Base-by-base conservation (phyloP, 2,113 vertebrate species). In the Nibea coibor region DNA sequence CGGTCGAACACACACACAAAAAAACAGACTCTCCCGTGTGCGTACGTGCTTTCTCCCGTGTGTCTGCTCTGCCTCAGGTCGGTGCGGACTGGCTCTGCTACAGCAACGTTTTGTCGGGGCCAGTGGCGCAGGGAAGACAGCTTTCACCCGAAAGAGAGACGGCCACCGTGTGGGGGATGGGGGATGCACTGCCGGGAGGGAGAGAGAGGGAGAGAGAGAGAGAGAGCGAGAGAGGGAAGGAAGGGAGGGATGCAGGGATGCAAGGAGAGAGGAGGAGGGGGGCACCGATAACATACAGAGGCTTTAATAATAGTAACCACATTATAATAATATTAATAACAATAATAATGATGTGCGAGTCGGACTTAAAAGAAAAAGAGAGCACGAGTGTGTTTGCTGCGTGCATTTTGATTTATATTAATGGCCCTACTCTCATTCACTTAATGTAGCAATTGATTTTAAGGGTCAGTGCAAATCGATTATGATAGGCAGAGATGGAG, bases 101-200 rank as follows among this genome's bases (percentile, higher is more conserved):
- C 89, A 67, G 82, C 90, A 83, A 61, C 82, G 92, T 88, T 89
- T 76, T 48, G 79, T 92, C 78, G 88, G 35, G 89, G 87, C 91
- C 85, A 90, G 88, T 88, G 58, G 88, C 86, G 88, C 53, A 87
- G 77, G 69, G 90, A 88, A 91, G 85, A 91, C 90, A 87, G 92
- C 72, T 82, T 90, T 90, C 92, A 92, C 87, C 87, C 89, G 26
- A 43, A 39, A 39, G 35, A 90, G 89, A 91, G 86, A 89, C 92
- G 83, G 86, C 77, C 88, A 83, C 89, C 39, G 93, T 88, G 92
- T 93, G 93, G 93, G 93, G 92, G 93, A 93, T 90, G 93, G 93
- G 93, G 92, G 93, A 92, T 91, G 91, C 90, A 91, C 82, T 65
- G 90, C 76, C 87, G 82, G 78, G 85, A 87, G 89, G 80, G 83